Evolutionary conservation across 1,140 invertebrate species (phyloP).

Genomic region (Eumeta japonica): DNA sequence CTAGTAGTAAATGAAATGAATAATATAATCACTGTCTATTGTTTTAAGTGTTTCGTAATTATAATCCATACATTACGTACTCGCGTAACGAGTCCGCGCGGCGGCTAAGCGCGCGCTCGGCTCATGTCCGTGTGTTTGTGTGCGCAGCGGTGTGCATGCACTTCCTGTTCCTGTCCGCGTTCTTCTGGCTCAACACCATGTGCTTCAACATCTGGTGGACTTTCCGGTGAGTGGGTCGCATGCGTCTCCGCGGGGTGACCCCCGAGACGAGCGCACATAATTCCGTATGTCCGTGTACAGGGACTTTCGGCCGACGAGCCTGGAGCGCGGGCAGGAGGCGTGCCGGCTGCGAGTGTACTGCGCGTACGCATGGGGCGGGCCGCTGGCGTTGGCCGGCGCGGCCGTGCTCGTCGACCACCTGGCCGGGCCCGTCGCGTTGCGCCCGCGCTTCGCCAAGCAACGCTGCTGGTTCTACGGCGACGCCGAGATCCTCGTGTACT

Average conservation of each 20-base stretch:
- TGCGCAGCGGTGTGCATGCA: slow-evolving; percentile 78
- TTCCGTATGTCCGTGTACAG: slow-evolving; percentile 59
- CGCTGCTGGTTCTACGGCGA: slow-evolving; percentile 81
- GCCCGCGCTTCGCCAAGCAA: slow-evolving; percentile 72
- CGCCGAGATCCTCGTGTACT: slow-evolving; percentile 76
- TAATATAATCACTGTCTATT: too few relatives aligned
- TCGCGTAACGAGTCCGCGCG: too few relatives aligned
- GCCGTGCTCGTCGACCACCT: slow-evolving; percentile 59
- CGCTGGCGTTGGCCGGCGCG: slow-evolving; percentile 69
- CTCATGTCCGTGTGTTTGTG: slow-evolving; percentile 19
- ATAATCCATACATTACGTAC: too few relatives aligned
- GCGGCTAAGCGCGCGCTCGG: slow-evolving; percentile 75
- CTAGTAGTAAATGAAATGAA: too few relatives aligned
- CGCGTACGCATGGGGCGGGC: slow-evolving; percentile 70
- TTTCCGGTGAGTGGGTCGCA: slow-evolving; percentile 68
- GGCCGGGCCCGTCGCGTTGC: slow-evolving; percentile 58
- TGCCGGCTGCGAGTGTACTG: slow-evolving; percentile 73
- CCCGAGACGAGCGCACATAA: not conserved
- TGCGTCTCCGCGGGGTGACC: not conserved
- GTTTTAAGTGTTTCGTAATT: too few relatives aligned
- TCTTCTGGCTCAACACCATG: slow-evolving; percentile 96
- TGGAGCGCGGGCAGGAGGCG: slow-evolving; percentile 79
- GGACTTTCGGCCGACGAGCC: slow-evolving; percentile 75
- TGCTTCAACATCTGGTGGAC: slow-evolving; percentile 95
- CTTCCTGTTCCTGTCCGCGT: slow-evolving; percentile 90